Evolutionary conservation across 92 coral and sea anemone species (phyloP).

Genomic region (Palythoa heliodiscus): DNA sequence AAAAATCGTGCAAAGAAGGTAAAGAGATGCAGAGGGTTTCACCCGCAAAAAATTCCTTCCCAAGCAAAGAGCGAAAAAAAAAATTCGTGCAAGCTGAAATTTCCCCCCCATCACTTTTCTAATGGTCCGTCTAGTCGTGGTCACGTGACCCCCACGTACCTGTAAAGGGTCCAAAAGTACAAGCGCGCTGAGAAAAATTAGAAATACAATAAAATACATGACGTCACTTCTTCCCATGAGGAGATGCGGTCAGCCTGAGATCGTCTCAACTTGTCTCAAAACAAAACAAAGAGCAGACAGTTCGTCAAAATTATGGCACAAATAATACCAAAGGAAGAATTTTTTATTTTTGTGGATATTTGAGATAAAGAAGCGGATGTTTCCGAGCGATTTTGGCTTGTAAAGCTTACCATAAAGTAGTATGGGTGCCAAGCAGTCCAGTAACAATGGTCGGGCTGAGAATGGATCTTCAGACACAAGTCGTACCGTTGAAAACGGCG

Average conservation of each 20-base stretch:
- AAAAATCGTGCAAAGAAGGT: too few species aligned
- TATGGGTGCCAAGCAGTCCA: slow-evolving; percentile 90
- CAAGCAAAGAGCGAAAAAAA: too few species aligned
- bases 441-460: slow-evolving; percentile 74
- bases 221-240: slow-evolving; percentile 63
- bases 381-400: slow-evolving; percentile 26
- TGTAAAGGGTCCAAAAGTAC: too few species aligned
- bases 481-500: slow-evolving; percentile 65
- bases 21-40: too few species aligned
- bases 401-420: slow-evolving; percentile 14
- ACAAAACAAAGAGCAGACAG: slow-evolving; percentile 65
- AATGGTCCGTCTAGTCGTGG: too few species aligned
- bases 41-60: too few species aligned
- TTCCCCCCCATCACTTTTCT: too few species aligned
- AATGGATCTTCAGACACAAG: slow-evolving; percentile 42
- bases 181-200: too few species aligned
- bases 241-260: slow-evolving; percentile 47
- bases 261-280: slow-evolving; percentile 52
- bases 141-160: too few species aligned
- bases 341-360: slow-evolving; percentile 3
- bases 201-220: neutral
- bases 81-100: too few species aligned
- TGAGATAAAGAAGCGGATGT: slow-evolving; percentile 36
- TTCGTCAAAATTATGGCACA: slow-evolving; percentile 39
- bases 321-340: neutral